Percentiles rank a stretch among this genome's conserved stretches.
Evolutionary conservation across 2,113 vertebrate genomes (phyloP).

Genomic region (Aythya baeri): DNA sequence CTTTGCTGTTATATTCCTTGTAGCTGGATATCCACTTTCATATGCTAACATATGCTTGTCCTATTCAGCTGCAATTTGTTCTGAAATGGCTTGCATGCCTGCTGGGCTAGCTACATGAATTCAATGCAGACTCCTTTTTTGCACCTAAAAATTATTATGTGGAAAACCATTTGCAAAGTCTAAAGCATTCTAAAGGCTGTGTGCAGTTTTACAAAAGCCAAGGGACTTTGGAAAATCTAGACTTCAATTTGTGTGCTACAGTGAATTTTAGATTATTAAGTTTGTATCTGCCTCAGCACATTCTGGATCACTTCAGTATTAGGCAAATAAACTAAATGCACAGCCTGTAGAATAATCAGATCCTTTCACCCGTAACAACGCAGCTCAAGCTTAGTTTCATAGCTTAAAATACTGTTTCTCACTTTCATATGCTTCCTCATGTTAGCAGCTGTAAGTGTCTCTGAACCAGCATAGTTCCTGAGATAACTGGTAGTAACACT

Average conservation of each 20-base stretch:
- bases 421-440: background rate
- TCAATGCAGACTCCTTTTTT: background rate
- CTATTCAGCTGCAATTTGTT: background rate
- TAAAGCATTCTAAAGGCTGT: background rate
- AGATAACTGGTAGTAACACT: background rate
- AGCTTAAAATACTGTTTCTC: constrained; percentile 8
- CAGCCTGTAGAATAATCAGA: background rate
- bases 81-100: background rate
- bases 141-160: background rate
- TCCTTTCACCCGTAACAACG: background rate
- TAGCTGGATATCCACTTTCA: background rate
- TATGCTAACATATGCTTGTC: background rate
- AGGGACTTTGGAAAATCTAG: background rate
- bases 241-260: background rate
- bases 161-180: background rate
- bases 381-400: background rate
- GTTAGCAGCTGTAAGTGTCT: background rate
- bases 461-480: background rate
- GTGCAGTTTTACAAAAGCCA: background rate
- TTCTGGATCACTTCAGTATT: background rate
- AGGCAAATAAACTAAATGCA: background rate
- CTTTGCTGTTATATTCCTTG: background rate
- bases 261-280: background rate
- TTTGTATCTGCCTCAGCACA: background rate
- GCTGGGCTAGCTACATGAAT: background rate